Evolutionary conservation across 2,797 vertebrate genomes (phyloP).

Genomic region (Gephyroberyx darwinii): DNA sequence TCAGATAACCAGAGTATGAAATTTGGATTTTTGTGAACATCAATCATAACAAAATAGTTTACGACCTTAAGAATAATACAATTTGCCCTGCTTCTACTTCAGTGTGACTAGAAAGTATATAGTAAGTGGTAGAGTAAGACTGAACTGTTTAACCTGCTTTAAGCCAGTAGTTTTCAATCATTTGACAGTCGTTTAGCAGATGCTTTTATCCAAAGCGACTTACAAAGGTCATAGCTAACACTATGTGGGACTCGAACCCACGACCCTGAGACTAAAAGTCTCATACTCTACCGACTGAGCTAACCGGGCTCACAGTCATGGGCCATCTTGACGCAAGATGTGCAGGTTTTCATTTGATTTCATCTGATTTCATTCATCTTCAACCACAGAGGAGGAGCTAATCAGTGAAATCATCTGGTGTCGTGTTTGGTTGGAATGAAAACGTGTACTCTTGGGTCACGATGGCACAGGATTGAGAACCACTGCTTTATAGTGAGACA

Average conservation of each 20-base stretch:
- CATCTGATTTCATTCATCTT: background rate
- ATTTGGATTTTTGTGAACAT: background rate
- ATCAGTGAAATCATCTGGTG: no score
- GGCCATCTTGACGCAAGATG: slow-evolving; percentile 16
- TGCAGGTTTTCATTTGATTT: background rate
- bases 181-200: no score
- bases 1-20: slow-evolving; percentile 12
- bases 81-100: background rate
- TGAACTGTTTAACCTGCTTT: background rate
- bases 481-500: slow-evolving; percentile 15
- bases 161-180: background rate
- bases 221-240: no score
- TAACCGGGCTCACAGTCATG: slow-evolving; percentile 37
- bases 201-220: no score
- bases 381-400: no score
- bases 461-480: slow-evolving; percentile 23
- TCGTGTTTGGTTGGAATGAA: background rate
- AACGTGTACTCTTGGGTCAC: background rate
- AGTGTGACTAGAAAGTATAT: background rate
- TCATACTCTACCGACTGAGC: slow-evolving; percentile 66
- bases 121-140: background rate
- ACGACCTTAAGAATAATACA: background rate
- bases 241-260: slow-evolving; percentile 57
- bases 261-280: slow-evolving; percentile 64
- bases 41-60: slow-evolving; percentile 4